Evolutionary conservation across 2,888 invertebrate genomes (phyloP), one percentile per base, ranked within the genome.

Genomic region (Margaritifera margaritifera): DNA sequence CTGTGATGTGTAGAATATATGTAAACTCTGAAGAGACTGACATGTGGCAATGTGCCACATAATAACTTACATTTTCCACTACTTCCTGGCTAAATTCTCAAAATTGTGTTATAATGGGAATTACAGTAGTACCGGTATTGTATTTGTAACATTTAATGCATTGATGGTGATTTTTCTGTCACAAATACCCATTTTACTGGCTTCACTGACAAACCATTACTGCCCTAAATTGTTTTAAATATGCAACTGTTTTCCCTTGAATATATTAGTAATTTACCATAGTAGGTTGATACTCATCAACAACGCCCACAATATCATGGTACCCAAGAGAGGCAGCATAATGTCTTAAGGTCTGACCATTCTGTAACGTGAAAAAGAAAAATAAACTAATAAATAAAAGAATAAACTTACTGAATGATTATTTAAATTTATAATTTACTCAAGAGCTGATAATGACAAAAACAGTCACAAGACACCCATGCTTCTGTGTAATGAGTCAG

Each of bases 261-360:
- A 20, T 22, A 11, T 57, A 15, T 42, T 4, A 42, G 42, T 42
- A 42, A 77, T 81, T 81, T 74, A 87, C 86, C 66, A 83, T 74
- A 15, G 85, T 84, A 22, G 82, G 80, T 60, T 74, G 79, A 60
- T 82, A 78, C 57, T 81, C 74, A 69, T 87, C 87, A 31, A 87
- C 75, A n/a, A 86, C 78, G 24, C 81, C 75, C 1, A 87, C 86
- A 66, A 87, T 84, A 71, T 87, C 86, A 73, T 87, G 86, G 62
- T 79, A 82, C 68, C 80, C 84, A 24, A 77, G 72, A n/a, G 77
- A 74, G 22, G 86, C 86, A n/a, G 87, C 85, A 80, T 71, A 85
- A 74, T 87, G 86, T 18, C 87, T 72, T 50, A 86, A 71, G n/a
- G 83, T 82, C 70, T 80, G 83, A 19, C 84, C 84, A 68, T 84